Conservation (phyloP, 2,113 vertebrate genomes). For the Arvicanthis niloticus region DNA sequence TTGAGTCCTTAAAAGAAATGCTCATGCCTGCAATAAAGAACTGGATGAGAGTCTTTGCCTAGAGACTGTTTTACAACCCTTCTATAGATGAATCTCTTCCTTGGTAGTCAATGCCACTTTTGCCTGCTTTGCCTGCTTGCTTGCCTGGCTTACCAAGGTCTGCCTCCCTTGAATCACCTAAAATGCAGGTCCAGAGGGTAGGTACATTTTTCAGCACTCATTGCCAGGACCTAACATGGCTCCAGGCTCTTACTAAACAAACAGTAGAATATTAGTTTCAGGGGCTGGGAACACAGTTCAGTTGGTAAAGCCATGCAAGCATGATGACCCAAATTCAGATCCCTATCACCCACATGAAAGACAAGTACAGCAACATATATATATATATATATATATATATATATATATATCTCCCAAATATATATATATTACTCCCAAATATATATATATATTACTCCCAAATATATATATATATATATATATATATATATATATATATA, state of each 20-base stretch:
- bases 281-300: neutral
- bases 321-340: neutral
- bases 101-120: constrained; percentile 35
- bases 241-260: neutral
- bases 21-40: constrained; percentile 33
- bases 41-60: constrained; percentile 40
- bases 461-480: too few species aligned
- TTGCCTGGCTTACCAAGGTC: neutral
- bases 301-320: neutral
- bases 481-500: too few species aligned
- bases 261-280: neutral
- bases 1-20: constrained; percentile 70
- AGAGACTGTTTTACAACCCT: constrained; percentile 18
- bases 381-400: too few species aligned
- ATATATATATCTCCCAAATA: too few species aligned
- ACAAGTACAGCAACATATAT: neutral
- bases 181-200: neutral
- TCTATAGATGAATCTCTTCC: constrained; percentile 4
- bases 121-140: neutral
- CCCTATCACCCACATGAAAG: neutral
- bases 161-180: neutral
- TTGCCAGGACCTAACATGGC: too few species aligned
- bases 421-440: too few species aligned
- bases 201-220: neutral
- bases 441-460: too few species aligned